phyloP scores from a whole-genome alignment of 1,140 invertebrate species.

The Glomeris maerens region DNA sequence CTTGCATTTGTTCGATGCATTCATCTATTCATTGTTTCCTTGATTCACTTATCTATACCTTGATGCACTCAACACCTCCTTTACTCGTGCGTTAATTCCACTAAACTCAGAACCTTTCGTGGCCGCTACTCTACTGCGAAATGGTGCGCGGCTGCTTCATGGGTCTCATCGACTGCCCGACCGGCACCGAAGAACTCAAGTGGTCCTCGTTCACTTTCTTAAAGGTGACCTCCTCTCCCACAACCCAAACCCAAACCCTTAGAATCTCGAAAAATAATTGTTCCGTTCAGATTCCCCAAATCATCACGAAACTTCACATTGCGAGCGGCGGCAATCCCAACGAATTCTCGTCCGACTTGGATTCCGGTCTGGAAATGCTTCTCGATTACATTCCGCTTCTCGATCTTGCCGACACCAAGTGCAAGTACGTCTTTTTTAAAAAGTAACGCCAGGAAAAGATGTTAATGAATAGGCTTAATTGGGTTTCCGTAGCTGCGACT shows the following conservation, averaged over 20 bases:
- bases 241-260: too few relatives aligned
- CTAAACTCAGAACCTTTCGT: slow-evolving; percentile 17
- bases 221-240: slow-evolving; percentile 42
- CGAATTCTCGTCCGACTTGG: slow-evolving; percentile 39
- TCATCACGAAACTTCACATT: slow-evolving; percentile 25
- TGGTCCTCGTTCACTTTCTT: slow-evolving; percentile 89
- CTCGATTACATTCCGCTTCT: slow-evolving; percentile 64
- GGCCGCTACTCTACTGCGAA: slow-evolving; percentile 59
- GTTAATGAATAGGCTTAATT: background rate
- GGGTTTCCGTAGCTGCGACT: slow-evolving; percentile 46
- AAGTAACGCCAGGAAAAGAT: background rate
- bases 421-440: slow-evolving; percentile 35
- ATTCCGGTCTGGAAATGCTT: slow-evolving; percentile 65
- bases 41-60: too few relatives aligned
- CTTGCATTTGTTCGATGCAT: too few relatives aligned
- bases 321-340: slow-evolving; percentile 20
- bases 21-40: too few relatives aligned
- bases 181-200: slow-evolving; percentile 60
- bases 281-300: slow-evolving; percentile 25
- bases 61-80: too few relatives aligned
- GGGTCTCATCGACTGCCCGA: slow-evolving; percentile 64
- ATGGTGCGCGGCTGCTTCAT: slow-evolving; percentile 74
- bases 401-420: slow-evolving; percentile 75
- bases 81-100: background rate
- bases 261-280: too few relatives aligned